Evolutionary conservation across 2,113 vertebrate genomes (phyloP), one percentile per base, ranked within the genome.

Genomic region (Henicopernis longicauda): DNA sequence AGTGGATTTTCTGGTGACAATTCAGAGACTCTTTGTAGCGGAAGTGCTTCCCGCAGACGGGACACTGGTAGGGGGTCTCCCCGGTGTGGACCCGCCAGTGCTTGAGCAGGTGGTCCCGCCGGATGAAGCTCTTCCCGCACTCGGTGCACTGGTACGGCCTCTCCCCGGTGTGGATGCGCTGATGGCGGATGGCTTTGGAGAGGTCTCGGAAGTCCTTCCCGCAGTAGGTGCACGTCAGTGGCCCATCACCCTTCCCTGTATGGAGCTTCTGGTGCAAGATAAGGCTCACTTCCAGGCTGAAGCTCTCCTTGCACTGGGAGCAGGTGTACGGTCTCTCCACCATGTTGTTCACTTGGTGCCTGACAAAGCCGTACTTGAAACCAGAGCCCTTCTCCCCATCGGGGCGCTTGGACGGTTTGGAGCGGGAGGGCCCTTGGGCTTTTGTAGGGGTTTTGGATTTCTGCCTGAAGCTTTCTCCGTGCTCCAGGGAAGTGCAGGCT

Each of bases 91-190:
- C 99, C 62, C 99, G 98, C 98, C 99, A 99, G 98, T 99, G 99
- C 87, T 99, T 99, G 62, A 99, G 98, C 78, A 99, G 98, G 96
- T 99, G 99, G 92, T 99, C 99, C 67, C 98, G 98, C 20, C 99
- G 98, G 89, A 99, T 98, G 96, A 99, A 99, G 96, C 99, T 98
- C 93, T 99, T 99, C 36, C 99, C 98, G 19, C 99, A 99, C 94
- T 99, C 98, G 1, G 98, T 98, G 86, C 99, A 99, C 97, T 99
- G 99, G 97, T 99, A 99, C 4, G 99, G 99, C 92, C 99, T 98
- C 97, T 99, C 99, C 3, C 99, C 99, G 1, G 99, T 99, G 98
- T 99, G 98, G 89, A 98, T 98, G 80, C 98, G 97, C 93, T 98
- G 97, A 80, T 98, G 98, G 8, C 98, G 97, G 86, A 98, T 98